These are phyloP conservation scores for Nysson spinosus DNA, from an alignment of 2,888 invertebrate genomes.

Conservation along the genomic window DNA sequence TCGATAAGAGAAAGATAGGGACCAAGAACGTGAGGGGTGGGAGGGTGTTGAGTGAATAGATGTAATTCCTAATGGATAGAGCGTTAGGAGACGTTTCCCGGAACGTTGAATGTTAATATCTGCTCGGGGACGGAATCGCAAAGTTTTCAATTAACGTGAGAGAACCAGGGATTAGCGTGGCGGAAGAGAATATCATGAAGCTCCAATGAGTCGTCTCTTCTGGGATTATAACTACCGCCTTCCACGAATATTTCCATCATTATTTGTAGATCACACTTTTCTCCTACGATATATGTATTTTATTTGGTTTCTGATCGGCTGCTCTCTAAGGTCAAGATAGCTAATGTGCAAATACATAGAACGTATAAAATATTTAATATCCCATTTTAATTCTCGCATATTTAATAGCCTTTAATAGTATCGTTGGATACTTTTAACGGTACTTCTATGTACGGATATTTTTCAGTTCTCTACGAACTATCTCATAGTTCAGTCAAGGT, in stretches of 20 bases:
- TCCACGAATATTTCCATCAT: constrained; percentile 27
- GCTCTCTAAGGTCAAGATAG: too few species aligned
- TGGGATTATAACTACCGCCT: constrained; percentile 35
- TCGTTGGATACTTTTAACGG: too few species aligned
- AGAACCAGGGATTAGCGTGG: constrained; percentile 49
- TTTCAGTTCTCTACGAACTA: too few species aligned
- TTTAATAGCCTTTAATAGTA: too few species aligned
- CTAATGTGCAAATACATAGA: too few species aligned
- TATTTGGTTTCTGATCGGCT: too few species aligned
- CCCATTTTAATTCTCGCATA: too few species aligned
- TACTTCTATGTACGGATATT: too few species aligned
- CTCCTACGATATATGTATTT: background rate
- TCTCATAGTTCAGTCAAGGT: too few species aligned
- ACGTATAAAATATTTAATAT: too few species aligned
- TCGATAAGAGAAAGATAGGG: too few species aligned
- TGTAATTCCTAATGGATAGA: constrained; percentile 59
- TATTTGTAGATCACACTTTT: constrained; percentile 43
- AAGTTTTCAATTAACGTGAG: constrained; percentile 60
- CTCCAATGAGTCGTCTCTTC: constrained; percentile 42
- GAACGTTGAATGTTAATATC: constrained; percentile 58
- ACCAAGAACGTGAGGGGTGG: too few species aligned
- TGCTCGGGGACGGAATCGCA: constrained; percentile 41
- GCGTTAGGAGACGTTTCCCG: constrained; percentile 42
- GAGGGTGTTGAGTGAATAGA: constrained; percentile 39
- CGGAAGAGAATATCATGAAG: constrained; percentile 17